Evolutionary conservation across 2,797 vertebrate genomes (phyloP).

Genomic region (Prunella strophiata): DNA sequence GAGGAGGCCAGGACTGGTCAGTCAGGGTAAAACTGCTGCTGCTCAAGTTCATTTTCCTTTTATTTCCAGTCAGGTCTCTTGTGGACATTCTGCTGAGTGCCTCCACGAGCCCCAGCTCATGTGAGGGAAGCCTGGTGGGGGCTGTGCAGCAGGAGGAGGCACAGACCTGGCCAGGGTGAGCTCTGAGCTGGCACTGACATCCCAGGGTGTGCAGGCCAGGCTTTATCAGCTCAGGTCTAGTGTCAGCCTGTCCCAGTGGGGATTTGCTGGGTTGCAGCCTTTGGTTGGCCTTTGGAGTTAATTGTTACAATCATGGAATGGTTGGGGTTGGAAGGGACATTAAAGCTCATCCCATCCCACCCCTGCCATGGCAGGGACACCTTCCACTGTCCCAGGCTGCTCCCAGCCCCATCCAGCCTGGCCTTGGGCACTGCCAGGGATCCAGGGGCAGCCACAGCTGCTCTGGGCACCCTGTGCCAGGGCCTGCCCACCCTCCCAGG

Average conservation of each 20-base stretch:
- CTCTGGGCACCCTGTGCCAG: not conserved
- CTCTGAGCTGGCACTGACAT: not conserved
- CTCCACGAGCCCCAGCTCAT: not conserved
- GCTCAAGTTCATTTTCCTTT: not conserved
- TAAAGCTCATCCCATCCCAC: fast-evolving
- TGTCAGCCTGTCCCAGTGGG: not conserved
- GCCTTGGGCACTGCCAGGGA: not conserved
- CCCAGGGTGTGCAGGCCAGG: not conserved
- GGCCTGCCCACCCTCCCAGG: fast-evolving
- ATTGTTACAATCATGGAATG: not conserved
- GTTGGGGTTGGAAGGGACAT: not conserved
- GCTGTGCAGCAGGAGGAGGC: not conserved
- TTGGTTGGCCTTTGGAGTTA: not conserved
- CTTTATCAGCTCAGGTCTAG: not conserved
- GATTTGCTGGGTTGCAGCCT: not conserved
- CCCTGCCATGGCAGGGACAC: not conserved
- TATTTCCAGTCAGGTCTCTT: not conserved
- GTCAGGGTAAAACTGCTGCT: not conserved
- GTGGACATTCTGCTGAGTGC: not conserved
- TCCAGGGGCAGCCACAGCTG: not conserved
- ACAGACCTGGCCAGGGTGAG: fast-evolving
- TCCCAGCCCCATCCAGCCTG: not conserved
- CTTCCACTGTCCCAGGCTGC: not conserved
- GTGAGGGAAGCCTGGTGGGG: not conserved
- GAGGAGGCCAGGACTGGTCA: not conserved